Conservation (phyloP, 2,113 vertebrate species). For the Saguinus midas region DNA sequence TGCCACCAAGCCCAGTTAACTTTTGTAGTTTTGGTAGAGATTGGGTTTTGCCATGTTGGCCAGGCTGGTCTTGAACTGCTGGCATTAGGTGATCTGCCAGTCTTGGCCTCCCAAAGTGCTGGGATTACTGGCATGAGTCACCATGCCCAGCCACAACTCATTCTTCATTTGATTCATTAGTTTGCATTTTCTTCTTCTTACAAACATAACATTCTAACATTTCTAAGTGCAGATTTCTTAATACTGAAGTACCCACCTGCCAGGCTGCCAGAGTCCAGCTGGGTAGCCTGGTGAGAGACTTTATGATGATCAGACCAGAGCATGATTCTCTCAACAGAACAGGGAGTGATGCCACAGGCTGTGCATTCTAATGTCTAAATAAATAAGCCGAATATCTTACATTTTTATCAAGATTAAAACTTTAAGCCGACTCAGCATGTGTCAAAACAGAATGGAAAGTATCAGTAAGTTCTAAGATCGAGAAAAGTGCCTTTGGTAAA, state of each 20-base stretch:
- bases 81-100: too few relatives aligned
- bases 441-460: conserved; percentile 70
- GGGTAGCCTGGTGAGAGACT: conserved; percentile 57
- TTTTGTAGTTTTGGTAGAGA: too few relatives aligned
- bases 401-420: conserved; percentile 78
- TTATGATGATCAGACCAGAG: conserved; percentile 71
- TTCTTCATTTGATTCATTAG: not conserved
- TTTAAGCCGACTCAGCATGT: conserved; percentile 63
- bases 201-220: conserved; percentile 61
- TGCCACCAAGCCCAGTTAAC: too few relatives aligned
- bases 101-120: too few relatives aligned
- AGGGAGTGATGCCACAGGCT: conserved; percentile 64
- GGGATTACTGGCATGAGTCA: too few relatives aligned
- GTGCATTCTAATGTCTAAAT: conserved; percentile 71
- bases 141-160: not conserved
- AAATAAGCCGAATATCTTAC: conserved; percentile 79
- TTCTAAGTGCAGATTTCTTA: conserved; percentile 67
- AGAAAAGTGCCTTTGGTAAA: conserved; percentile 58
- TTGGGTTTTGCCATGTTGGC: too few relatives aligned
- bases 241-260: conserved; percentile 27
- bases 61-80: too few relatives aligned
- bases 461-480: conserved; percentile 41
- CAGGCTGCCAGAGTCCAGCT: conserved; percentile 40
- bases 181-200: not conserved
- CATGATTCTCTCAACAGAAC: conserved; percentile 72